phyloP scores from a whole-genome alignment of 2,113 vertebrate genomes.

The Hirundichthys speculiger region DNA sequence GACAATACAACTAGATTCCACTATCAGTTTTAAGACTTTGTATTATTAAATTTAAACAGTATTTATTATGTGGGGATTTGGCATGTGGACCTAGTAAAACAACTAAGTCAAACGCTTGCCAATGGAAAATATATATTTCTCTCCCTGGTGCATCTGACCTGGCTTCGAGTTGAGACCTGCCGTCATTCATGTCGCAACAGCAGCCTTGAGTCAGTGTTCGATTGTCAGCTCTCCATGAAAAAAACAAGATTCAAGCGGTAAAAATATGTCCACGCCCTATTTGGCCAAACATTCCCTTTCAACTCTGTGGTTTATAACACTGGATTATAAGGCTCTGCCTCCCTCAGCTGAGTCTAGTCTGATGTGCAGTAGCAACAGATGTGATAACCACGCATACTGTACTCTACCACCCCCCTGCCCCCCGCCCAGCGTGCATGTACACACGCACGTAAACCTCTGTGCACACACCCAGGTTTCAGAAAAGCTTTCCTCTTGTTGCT shows the following conservation, averaged over 20 bases:
- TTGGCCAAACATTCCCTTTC: neutral
- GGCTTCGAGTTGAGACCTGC: slow-evolving; percentile 12
- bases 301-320: neutral
- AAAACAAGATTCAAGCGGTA: neutral
- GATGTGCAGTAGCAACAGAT: slow-evolving; percentile 44
- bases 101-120: too few species aligned
- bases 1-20: too few species aligned
- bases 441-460: too few species aligned
- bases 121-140: too few species aligned
- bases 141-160: too few species aligned
- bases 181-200: slow-evolving; percentile 1
- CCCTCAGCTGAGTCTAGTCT: slow-evolving; percentile 7
- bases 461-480: neutral
- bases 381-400: slow-evolving; percentile 23
- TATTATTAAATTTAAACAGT: too few species aligned
- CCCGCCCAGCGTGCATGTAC: neutral
- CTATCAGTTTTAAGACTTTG: too few species aligned
- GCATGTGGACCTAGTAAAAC: too few species aligned
- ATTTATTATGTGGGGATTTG: too few species aligned
- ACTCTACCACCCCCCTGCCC: neutral
- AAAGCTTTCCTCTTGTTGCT: slow-evolving; percentile 33
- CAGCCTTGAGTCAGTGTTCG: neutral
- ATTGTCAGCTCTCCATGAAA: slow-evolving; percentile 4
- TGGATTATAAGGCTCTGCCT: neutral
- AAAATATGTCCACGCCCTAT: neutral